A percentile compares a stretch with the other conserved stretches of the same genome.
Conservation (phyloP, 2,113 vertebrate species). For the Trogon melanurus region DNA sequence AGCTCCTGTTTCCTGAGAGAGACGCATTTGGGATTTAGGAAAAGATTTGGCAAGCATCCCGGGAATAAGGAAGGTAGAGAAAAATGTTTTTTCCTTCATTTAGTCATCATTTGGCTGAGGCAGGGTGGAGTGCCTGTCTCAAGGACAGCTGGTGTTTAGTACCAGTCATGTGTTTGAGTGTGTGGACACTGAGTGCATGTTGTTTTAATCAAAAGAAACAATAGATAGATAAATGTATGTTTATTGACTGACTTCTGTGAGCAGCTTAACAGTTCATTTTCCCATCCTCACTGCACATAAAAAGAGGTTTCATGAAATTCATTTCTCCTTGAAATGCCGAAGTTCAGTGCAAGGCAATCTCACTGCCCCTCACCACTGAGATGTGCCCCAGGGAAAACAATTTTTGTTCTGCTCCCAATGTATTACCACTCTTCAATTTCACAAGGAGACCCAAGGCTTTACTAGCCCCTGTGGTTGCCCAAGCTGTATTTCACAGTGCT, state of each 20-base stretch:
- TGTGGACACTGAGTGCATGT: not conserved
- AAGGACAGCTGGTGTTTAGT: not conserved
- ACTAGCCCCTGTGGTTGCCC: not conserved
- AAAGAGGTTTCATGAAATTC: not conserved
- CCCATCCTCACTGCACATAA: not conserved
- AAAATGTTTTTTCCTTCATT: constrained; percentile 17
- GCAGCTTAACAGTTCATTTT: not conserved
- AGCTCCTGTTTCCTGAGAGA: accelerated
- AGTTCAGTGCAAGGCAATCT: not conserved
- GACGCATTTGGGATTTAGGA: not conserved
- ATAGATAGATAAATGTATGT: not conserved
- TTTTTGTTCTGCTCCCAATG: not conserved
- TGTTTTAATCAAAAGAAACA: constrained; percentile 23
- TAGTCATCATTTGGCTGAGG: not conserved
- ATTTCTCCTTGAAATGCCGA: not conserved
- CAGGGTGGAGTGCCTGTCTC: not conserved
- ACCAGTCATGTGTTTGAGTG: not conserved
- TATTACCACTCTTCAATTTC: not conserved
- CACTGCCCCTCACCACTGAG: not conserved
- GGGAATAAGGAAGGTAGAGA: not conserved
- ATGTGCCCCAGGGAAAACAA: not conserved
- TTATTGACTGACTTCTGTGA: not conserved
- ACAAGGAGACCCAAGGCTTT: not conserved
- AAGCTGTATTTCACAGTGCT: not conserved
- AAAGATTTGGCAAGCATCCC: not conserved